phyloP scores from a whole-genome alignment of 2,888 invertebrate genomes.

The Drosophila melanosoma region DNA sequence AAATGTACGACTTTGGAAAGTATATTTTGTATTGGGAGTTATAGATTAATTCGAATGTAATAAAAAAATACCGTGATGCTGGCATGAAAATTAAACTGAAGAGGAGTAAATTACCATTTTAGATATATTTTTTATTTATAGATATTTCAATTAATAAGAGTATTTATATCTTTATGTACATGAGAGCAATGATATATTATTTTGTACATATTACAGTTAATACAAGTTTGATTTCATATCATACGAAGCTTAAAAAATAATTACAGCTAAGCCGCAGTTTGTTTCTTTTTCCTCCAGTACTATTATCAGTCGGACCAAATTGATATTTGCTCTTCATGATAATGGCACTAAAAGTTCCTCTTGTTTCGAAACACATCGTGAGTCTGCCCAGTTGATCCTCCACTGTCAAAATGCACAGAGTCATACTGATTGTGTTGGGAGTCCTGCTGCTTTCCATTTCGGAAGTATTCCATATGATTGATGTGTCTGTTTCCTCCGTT shows the following conservation, averaged over 20 bases:
- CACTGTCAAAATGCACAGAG: constrained; percentile 4
- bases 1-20: not conserved
- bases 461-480: constrained; percentile 15
- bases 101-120: not conserved
- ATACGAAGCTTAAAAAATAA: not conserved
- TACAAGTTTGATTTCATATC: not conserved
- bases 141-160: not conserved
- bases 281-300: constrained; percentile 4
- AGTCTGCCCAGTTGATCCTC: not conserved
- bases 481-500: constrained; percentile 30
- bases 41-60: not conserved
- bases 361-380: not conserved
- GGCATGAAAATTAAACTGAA: not conserved
- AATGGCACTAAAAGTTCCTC: constrained; percentile 3
- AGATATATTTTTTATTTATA: not conserved
- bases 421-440: constrained; percentile 26
- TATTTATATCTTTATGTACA: constrained; percentile 3
- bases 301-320: constrained; percentile 9
- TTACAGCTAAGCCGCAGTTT: not conserved
- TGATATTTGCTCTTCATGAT: not conserved
- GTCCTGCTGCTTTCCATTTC: constrained; percentile 7
- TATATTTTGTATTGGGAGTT: not conserved
- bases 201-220: not conserved
- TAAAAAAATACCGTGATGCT: not conserved
- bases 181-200: not conserved